Evolutionary conservation across 1,140 invertebrate genomes (phyloP), one percentile per base, ranked within the genome.

Genomic region (Rhynchophorus ferrugineus): DNA sequence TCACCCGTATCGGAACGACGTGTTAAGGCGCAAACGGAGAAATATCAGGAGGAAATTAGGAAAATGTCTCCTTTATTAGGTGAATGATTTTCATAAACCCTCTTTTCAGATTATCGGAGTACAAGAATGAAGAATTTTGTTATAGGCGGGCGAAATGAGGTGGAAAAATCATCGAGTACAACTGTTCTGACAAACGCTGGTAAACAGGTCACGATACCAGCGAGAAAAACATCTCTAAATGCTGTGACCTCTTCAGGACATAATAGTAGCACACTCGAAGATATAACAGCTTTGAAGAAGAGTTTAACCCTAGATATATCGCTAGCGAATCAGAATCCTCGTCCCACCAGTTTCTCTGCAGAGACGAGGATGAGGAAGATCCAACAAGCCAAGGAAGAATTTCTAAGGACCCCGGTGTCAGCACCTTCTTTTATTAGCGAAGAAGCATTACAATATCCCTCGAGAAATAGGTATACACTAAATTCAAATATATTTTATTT

Each of bases 351-450:
- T 18, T 18, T 49, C 21, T 61, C 61, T 33, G 46, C 59, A 7
- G 54, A 60, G 56, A 24, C 56, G 6, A 56, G 56, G 8, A 45
- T 56, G 22, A 53, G 58, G 21, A 77, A 75, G 49, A 66, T 84
- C 1, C 73, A 78, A 54, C 75, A 74, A 57, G 81, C 81, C 0
- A 80, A 79, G 62, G 80, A 83, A 52, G 77, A 77, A 49, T 84
- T 84, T 58, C 57, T 84, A 14, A 64, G 60, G 44, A 50, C 58
- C 7, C 49, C 59, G 3, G 21, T 52, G 14, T 47, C 58, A 8
- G 50, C 54, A 17, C 50, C 60, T 1, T 19, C 35, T 9, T 39
- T 49, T 43, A 20, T 45, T 29, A 50, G 21, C 3, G 49, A 57
- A 3, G 49, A 52, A n/a, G 11, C 13, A 14, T 39, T 60, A 14